Evolutionary conservation across 2,888 invertebrate species (phyloP).

Genomic region (Lithophane socia): DNA sequence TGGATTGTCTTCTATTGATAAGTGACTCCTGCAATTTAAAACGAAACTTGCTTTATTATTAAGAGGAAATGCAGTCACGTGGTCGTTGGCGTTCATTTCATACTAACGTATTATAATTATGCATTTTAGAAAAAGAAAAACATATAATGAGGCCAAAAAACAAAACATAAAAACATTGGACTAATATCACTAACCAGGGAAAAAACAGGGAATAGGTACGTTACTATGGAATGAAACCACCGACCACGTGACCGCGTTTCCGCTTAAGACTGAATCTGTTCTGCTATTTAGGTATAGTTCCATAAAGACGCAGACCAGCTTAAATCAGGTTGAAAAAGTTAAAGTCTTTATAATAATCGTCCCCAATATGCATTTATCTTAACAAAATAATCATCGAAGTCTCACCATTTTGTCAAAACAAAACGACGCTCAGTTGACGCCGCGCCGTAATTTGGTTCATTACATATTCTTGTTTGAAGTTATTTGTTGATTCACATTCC

Average conservation of each 20-base stretch:
- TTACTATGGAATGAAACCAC: no score
- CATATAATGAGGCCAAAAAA: no score
- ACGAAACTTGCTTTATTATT: background rate
- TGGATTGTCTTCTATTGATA: background rate
- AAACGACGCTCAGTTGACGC: slow-evolving; percentile 56
- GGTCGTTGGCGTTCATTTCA: no score
- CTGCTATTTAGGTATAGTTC: no score
- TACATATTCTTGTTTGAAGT: slow-evolving; percentile 61
- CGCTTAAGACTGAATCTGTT: background rate
- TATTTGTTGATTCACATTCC: slow-evolving; percentile 51
- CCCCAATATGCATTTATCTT: slow-evolving; percentile 42
- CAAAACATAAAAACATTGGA: no score
- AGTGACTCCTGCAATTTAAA: background rate
- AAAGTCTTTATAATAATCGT: background rate
- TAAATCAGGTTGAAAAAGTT: background rate
- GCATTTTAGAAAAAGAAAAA: no score
- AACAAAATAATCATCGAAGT: slow-evolving; percentile 42
- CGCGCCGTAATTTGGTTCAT: slow-evolving; percentile 67
- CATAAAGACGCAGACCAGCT: background rate
- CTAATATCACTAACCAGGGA: no score
- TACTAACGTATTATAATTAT: no score
- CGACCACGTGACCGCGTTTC: no score
- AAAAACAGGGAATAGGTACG: no score
- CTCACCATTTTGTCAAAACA: slow-evolving; percentile 64
- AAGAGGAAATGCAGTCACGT: no score